phyloP scores from a whole-genome alignment of 1,140 invertebrate species.

The Ruditapes philippinarum region DNA sequence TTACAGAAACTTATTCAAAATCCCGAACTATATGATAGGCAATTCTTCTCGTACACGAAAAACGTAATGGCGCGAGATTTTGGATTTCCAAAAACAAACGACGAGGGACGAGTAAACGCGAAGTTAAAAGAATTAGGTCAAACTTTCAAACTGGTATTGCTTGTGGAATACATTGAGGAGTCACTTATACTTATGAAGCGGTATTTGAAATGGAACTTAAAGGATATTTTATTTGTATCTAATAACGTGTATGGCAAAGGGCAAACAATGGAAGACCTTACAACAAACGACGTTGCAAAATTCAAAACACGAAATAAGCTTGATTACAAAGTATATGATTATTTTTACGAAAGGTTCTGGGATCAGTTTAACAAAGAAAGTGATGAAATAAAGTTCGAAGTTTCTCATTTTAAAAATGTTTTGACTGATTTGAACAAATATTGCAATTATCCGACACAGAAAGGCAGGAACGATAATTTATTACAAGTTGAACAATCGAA shows the following conservation, averaged over 20 bases:
- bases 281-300: background rate
- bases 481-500: background rate
- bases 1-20: conserved; percentile 8
- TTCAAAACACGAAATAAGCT: conserved; percentile 31
- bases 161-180: conserved; percentile 77
- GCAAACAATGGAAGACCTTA: background rate
- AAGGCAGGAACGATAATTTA: background rate
- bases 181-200: conserved; percentile 75
- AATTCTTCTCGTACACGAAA: conserved; percentile 68
- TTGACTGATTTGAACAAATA: background rate
- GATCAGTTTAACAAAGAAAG: conserved; percentile 3
- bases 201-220: conserved; percentile 72
- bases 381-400: conserved; percentile 49
- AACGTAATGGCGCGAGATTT: conserved; percentile 79
- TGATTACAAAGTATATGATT: conserved; percentile 42
- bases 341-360: conserved; percentile 38
- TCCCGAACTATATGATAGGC: background rate
- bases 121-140: conserved; percentile 70
- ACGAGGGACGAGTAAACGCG: conserved; percentile 28
- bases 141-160: conserved; percentile 74
- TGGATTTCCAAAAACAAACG: conserved; percentile 61
- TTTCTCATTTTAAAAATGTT: conserved; percentile 50
- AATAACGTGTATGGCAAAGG: conserved; percentile 35
- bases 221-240: conserved; percentile 69
- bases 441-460: background rate